phyloP scores from a whole-genome alignment of 2,113 vertebrate species.

The Microcebus griseorufus region DNA sequence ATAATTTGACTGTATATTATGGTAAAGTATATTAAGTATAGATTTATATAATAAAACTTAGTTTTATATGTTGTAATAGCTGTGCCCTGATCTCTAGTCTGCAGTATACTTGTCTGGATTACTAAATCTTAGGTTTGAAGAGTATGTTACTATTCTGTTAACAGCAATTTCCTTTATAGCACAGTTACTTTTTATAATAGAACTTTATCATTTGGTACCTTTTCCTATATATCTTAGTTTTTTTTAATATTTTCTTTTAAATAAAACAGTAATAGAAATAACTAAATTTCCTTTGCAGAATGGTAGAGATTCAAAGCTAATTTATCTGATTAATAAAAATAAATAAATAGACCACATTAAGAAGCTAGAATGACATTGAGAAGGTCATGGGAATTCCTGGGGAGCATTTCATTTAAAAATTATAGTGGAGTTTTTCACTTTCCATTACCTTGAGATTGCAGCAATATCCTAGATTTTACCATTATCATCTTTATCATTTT shows the following conservation, averaged over 20 bases:
- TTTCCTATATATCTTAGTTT: not conserved
- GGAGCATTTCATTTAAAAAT: not conserved
- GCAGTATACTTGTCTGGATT: not conserved
- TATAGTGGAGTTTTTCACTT: not conserved
- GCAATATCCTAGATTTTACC: not conserved
- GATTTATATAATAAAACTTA: slow-evolving; percentile 3
- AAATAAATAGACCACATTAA: not conserved
- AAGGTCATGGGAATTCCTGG: not conserved
- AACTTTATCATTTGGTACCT: not conserved
- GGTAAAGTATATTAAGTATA: not conserved
- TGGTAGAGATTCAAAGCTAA: not conserved
- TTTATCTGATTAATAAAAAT: not conserved
- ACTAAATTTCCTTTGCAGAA: not conserved
- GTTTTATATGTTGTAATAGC: not conserved
- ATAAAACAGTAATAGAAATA: not conserved
- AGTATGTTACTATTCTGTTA: not conserved
- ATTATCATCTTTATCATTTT: not conserved
- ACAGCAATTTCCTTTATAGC: not conserved
- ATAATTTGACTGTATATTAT: not conserved
- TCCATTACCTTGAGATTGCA: not conserved
- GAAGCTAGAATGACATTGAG: not conserved
- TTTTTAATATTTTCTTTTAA: not conserved
- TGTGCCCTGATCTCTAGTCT: not conserved
- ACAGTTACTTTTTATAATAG: not conserved
- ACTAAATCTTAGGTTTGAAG: not conserved